A percentile compares a stretch with the other conserved stretches of the same genome.
Conservation (phyloP, 2,888 invertebrate genomes). For the Volucella zonaria region DNA sequence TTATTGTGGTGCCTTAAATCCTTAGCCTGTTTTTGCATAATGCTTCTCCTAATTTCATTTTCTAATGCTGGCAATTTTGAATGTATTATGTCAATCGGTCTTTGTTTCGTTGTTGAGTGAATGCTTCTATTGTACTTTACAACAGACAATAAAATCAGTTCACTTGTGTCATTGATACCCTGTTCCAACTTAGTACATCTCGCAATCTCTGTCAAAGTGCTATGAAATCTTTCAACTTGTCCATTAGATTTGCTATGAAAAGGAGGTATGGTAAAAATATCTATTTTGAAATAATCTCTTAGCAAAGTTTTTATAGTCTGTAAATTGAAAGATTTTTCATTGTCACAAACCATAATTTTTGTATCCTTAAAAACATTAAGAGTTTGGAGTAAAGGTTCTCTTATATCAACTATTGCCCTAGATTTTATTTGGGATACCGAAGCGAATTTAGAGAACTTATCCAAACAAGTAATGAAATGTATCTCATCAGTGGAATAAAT, state of each 20-base stretch:
- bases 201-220: conserved; percentile 36
- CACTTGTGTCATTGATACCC: conserved; percentile 32
- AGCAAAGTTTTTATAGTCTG: conserved; percentile 41
- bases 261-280: conserved; percentile 32
- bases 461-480: conserved; percentile 11
- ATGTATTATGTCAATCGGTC: conserved; percentile 37
- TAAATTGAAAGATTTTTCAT: conserved; percentile 28
- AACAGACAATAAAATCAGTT: conserved; percentile 29
- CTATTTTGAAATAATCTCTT: conserved; percentile 26
- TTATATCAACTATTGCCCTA: too few relatives aligned
- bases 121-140: conserved; percentile 47
- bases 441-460: conserved; percentile 16
- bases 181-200: conserved; percentile 45
- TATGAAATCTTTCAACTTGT: conserved; percentile 48
- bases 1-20: conserved; percentile 34
- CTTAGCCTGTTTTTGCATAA: too few relatives aligned
- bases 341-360: conserved; percentile 21
- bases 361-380: conserved; percentile 10
- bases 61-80: neutral
- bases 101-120: conserved; percentile 24
- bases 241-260: conserved; percentile 47
- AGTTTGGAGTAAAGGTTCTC: conserved; percentile 6
- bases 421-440: too few relatives aligned
- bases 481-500: conserved; percentile 9
- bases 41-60: conserved; percentile 20